Conservation (phyloP, 2,113 vertebrate genomes). For the Dicrurus megarhynchus region DNA sequence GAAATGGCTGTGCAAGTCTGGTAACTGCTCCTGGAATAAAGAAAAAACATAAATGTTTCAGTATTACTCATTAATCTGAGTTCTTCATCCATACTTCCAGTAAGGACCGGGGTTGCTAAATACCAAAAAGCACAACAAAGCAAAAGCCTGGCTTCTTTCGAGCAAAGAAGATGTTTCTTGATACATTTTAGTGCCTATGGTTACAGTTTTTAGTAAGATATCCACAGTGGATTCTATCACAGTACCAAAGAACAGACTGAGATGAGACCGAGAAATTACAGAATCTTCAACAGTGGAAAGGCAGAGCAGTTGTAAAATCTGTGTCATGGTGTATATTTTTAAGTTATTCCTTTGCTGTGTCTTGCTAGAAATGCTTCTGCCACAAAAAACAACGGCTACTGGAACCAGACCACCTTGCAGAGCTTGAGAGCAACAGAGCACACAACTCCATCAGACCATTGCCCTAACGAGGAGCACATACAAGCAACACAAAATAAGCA, state of each 20-base stretch:
- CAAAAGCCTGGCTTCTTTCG: neutral
- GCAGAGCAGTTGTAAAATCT: neutral
- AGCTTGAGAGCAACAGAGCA: neutral
- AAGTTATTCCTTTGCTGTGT: neutral
- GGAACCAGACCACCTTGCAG: neutral
- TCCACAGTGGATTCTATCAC: neutral
- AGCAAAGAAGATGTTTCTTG: neutral
- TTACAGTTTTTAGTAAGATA: neutral
- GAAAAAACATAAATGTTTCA: neutral
- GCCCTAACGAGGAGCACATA: neutral
- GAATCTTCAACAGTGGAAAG: neutral
- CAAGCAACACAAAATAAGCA: neutral
- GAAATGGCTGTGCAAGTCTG: constrained; percentile 91
- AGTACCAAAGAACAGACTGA: neutral
- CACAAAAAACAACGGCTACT: neutral
- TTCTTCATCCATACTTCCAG: neutral
- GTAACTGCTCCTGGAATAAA: constrained; percentile 86
- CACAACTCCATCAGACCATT: neutral
- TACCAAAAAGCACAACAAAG: neutral
- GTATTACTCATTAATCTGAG: neutral
- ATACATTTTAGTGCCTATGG: neutral
- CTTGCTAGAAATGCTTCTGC: neutral
- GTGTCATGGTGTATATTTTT: neutral
- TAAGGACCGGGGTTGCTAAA: neutral
- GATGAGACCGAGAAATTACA: neutral